Evolutionary conservation across 2,797 vertebrate genomes (phyloP).

Genomic region (Ficedula albicollis): DNA sequence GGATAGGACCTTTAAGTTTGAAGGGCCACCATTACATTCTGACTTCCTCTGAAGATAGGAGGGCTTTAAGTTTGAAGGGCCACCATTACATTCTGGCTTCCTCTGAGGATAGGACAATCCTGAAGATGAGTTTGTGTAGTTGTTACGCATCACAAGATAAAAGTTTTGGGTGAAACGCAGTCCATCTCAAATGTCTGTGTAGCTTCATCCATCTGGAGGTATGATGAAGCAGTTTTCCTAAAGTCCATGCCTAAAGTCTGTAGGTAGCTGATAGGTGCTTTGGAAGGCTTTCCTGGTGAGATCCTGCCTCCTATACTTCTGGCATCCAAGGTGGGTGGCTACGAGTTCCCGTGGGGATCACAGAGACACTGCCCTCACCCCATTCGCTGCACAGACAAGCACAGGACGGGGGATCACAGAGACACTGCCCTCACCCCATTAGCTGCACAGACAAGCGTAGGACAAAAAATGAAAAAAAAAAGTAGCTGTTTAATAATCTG

Average conservation of each 20-base stretch:
- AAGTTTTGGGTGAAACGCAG: background rate
- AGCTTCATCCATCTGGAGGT: background rate
- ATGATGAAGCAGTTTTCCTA: background rate
- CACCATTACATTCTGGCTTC: background rate
- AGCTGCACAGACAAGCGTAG: too few relatives aligned
- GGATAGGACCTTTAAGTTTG: too few relatives aligned
- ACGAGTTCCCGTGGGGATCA: background rate
- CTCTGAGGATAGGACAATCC: background rate
- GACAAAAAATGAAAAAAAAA: background rate
- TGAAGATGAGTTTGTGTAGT: background rate
- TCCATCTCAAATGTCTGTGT: background rate
- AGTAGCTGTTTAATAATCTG: background rate
- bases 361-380: accelerated
- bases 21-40: too few relatives aligned
- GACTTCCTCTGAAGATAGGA: too few relatives aligned
- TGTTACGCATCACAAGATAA: background rate
- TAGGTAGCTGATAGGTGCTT: background rate
- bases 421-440: too few relatives aligned
- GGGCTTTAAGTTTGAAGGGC: background rate
- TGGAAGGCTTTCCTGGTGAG: background rate
- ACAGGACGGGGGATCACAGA: too few relatives aligned
- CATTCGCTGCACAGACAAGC: background rate
- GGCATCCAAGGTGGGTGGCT: background rate
- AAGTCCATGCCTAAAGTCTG: accelerated
- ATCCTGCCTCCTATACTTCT: background rate